Base-by-base conservation (phyloP, 1,140 invertebrate species). In the Bicyclus anynana region DNA sequence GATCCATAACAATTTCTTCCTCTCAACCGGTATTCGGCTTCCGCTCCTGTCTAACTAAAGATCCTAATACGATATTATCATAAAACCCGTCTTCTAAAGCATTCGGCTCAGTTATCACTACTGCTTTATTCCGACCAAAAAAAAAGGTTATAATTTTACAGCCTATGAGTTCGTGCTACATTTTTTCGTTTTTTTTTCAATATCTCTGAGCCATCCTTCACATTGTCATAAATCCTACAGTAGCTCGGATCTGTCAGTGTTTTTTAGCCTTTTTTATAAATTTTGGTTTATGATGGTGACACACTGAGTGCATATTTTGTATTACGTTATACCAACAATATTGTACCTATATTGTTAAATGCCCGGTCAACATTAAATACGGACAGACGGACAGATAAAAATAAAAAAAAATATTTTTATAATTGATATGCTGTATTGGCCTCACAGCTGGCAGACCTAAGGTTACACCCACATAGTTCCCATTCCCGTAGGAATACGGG, bases 181-280 rank as follows among this genome's bases (percentile, higher is more conserved):
- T 59, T 67, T 70, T 69, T 66, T 58, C 44, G 48, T 56, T 65
- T 67, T 69, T 66, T 59, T 51, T 64, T 51, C 35, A 53, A 65
- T 42, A 53, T 59, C 48, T 53, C 20, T 29, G 35, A 49, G 38
- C 37, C 58, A 59, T 67, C 69, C 61, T 72, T 72, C 64, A 65
- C 70, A 66, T 69, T 67, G 66, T 76, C 76, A 78, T 76, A 78
- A 76, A 78, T 70, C 69, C 67, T 61, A 76, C 76, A 65, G 76
- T 78, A 78, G 76, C 75, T 47, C 53, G 50, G 67, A 59, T 54
- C 52, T 69, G 66, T 72, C 65, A 59, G 57, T 54, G 47, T 65
- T 61, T 62, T 61, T 62, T 69, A 62, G 55, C 59, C 62, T 56
- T 63, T 71, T 67, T 53, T 47, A 47, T 27, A 26, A 47, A 47